Base-by-base conservation (phyloP, 92 coral and sea anemone species). In the Phenganax subtilis region DNA sequence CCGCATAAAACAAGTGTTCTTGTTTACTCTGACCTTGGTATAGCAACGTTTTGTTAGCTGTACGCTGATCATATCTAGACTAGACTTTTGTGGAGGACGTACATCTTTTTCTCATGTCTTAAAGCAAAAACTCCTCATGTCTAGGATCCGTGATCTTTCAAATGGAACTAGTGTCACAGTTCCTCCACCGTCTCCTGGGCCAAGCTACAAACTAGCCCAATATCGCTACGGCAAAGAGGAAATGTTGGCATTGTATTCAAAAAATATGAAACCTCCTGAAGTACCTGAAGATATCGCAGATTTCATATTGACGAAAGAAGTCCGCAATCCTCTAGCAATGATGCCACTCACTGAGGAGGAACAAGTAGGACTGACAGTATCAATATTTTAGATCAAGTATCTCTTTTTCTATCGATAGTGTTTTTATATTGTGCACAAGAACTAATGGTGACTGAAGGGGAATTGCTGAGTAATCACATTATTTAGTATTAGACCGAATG, bases 151-250 rank as follows among this genome's bases (percentile, higher is more conserved):
- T 84, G 93, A 91, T 74, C 69, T 96, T 66, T 96, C 99, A 25
- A 96, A 97, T 87, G 99, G 99, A 55, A 89, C 93, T 83, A 96
- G 93, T 80, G 93, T 96, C 15, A 87, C 94, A n/a, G 93, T 93
- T 17, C 99, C 99, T 66, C 99, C 99, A 6, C 83, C 83, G 3
- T 57, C 81, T 55, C 97, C 99, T 85, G 97, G 97, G 55, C 97
- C 97, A 3, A 90, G 88, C 80, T 96, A 87, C 88, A 96, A 96
- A 75, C 87, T 96, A 82, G 99, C 99, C 9, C 96, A 96, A 71
- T 89, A 84, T 82, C 88, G 99, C 25, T 96, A 96, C 57, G 99
- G 99, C 20, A 96, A 96, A 80, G 99, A 96, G 82, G 99, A 96
- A 85, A 96, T 96, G 99, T 77, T 96, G 44, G 99, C 99, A 65